phyloP scores from a whole-genome alignment of 1,140 invertebrate genomes.

The Dufourea novaeangliae region DNA sequence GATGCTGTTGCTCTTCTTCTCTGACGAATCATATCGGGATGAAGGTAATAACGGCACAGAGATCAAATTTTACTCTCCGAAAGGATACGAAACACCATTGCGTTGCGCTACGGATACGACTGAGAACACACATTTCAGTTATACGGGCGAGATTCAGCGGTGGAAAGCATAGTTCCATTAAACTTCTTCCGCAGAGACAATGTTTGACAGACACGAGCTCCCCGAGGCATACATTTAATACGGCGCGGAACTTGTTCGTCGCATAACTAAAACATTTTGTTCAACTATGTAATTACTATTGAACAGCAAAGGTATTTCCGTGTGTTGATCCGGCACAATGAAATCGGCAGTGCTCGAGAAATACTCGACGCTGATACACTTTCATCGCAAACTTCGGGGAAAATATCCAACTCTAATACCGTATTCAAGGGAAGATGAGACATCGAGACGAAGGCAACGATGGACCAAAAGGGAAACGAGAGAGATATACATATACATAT shows the following conservation, averaged over 20 bases:
- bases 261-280: conserved; percentile 51
- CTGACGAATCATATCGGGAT: not conserved
- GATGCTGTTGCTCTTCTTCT: not conserved
- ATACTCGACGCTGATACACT: conserved; percentile 38
- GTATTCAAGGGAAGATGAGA: conserved; percentile 41
- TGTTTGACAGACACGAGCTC: conserved; percentile 30
- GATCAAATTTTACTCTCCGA: not conserved
- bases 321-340: conserved; percentile 49
- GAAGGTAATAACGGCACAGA: not conserved
- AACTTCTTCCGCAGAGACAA: conserved; percentile 33
- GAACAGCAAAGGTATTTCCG: conserved; percentile 46
- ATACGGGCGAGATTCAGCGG: not conserved
- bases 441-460: not conserved
- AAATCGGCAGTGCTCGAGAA: conserved; percentile 47
- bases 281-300: conserved; percentile 60
- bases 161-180: conserved; percentile 32
- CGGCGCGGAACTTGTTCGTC: conserved; percentile 19
- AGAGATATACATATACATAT: conserved; percentile 2
- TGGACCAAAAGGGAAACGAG: conserved; percentile 13
- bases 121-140: not conserved
- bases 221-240: conserved; percentile 49
- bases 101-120: not conserved
- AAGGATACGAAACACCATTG: not conserved
- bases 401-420: conserved; percentile 55
- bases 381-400: conserved; percentile 7